Conservation (phyloP, 2,797 vertebrate genomes). For the Staurois parvus region DNA sequence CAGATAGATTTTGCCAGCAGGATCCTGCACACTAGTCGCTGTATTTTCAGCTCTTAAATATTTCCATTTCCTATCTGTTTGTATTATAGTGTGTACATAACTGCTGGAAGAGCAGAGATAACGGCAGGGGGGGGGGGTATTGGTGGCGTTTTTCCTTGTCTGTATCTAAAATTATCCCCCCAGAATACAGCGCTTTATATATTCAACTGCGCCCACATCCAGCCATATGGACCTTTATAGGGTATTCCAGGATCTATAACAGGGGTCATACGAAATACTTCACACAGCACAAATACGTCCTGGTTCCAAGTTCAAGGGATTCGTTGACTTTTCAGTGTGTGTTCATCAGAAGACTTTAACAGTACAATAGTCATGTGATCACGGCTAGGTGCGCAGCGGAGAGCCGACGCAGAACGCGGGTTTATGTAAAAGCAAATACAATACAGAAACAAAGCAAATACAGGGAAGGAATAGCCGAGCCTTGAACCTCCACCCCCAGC, state of each 20-base stretch:
- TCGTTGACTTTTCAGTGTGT: background rate
- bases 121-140: too few species aligned
- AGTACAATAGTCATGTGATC: background rate
- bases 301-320: background rate
- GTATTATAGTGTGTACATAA: constrained; percentile 3
- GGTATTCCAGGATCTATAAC: background rate
- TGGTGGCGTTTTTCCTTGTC: too few species aligned
- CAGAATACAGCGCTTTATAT: too few species aligned
- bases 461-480: background rate
- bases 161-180: too few species aligned
- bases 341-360: background rate
- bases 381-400: background rate
- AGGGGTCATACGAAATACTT: background rate
- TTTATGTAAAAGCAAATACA: constrained; percentile 28
- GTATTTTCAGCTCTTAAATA: background rate
- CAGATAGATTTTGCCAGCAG: too few species aligned
- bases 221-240: too few species aligned
- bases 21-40: too few species aligned
- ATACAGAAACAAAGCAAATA: constrained; percentile 12
- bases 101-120: background rate
- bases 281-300: background rate
- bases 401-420: background rate
- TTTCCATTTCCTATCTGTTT: constrained; percentile 14
- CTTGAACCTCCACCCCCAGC: background rate
- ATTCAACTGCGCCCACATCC: too few species aligned